Evolutionary conservation across 2,888 invertebrate genomes (phyloP), one percentile per base, ranked within the genome.

Genomic region (Mechanitis mazaeus): DNA sequence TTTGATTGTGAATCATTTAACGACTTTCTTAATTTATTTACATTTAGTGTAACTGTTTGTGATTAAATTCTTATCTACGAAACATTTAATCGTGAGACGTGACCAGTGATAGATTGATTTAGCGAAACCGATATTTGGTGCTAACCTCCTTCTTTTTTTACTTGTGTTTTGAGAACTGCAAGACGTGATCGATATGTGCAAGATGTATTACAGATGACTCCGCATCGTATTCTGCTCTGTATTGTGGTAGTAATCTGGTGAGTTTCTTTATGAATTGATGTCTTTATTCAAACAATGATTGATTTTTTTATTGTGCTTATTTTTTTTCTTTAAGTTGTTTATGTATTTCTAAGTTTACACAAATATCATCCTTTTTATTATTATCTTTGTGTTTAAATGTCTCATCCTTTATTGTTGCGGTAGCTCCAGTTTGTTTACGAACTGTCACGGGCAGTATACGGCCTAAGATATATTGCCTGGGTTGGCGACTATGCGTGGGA

Each of bases 401-500:
- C 47, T 53, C 59, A 62, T 74, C 76, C 76, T 70, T 76, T 82
- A 81, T 86, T 88, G 87, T 90, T 89, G 88, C 87, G 89, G 89
- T 88, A 90, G 88, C 84, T 87, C 81, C 87, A 87, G 90, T 90
- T 90, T 91, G 91, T 91, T 91, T 91, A 91, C 91, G 88, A 90
- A 90, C 90, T 91, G 91, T 91, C 91, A 91, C 87, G 88, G 88
- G 79, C 90, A 90, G 89, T 89, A 88, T 85, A 87, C 89, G 85
- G 89, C 89, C 88, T 86, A 89, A 91, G 91, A 91, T 90, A 90
- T 89, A 91, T 90, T 90, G 90, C 90, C 87, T 86, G 86, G 89
- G 89, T 85, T 87, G 89, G 89, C 89, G 90, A 89, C 89, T 90
- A 88, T 90, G 90, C 89, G 90, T 89, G 87, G 84, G 78, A 20